A percentile compares a stretch with the other conserved stretches of the same genome.
These are phyloP conservation scores for Eucera pruinosa DNA, from an alignment of 2,888 invertebrate species.

Conservation along the genomic window DNA sequence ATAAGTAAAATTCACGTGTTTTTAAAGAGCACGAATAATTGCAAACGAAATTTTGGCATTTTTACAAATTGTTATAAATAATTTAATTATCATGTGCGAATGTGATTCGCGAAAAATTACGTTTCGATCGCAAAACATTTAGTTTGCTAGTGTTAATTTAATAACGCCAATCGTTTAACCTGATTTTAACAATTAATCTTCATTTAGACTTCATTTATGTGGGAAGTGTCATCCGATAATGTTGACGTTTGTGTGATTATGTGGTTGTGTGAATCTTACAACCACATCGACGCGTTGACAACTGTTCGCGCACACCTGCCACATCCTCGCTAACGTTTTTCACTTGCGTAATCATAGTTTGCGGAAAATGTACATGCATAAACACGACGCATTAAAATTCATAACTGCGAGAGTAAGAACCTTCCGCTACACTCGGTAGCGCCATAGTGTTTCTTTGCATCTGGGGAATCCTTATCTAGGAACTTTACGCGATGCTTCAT, in stretches of 20 bases:
- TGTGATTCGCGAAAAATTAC: background rate
- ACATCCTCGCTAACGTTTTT: slow-evolving; percentile 13
- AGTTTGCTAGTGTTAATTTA: background rate
- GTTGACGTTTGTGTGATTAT: background rate
- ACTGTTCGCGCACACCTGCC: background rate
- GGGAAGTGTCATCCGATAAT: slow-evolving; percentile 4
- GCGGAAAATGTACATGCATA: slow-evolving; percentile 11
- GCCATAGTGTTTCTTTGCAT: background rate
- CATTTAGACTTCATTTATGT: slow-evolving; percentile 3
- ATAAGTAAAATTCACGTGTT: background rate
- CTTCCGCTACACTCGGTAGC: background rate
- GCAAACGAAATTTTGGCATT: slow-evolving; percentile 1
- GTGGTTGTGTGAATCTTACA: background rate
- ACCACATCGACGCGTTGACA: background rate
- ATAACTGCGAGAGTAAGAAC: background rate
- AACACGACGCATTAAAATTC: slow-evolving; percentile 35
- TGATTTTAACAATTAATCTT: slow-evolving; percentile 15
- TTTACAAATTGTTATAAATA: background rate
- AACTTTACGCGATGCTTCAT: slow-evolving; percentile 11
- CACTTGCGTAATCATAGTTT: slow-evolving; percentile 40
- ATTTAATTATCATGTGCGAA: background rate
- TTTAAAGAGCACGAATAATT: background rate
- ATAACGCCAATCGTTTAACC: slow-evolving; percentile 7
- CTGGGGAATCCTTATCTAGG: slow-evolving; percentile 15
- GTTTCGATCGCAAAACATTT: background rate